Conservation (phyloP, 2,797 vertebrate species). For the Babyrousa celebensis region DNA sequence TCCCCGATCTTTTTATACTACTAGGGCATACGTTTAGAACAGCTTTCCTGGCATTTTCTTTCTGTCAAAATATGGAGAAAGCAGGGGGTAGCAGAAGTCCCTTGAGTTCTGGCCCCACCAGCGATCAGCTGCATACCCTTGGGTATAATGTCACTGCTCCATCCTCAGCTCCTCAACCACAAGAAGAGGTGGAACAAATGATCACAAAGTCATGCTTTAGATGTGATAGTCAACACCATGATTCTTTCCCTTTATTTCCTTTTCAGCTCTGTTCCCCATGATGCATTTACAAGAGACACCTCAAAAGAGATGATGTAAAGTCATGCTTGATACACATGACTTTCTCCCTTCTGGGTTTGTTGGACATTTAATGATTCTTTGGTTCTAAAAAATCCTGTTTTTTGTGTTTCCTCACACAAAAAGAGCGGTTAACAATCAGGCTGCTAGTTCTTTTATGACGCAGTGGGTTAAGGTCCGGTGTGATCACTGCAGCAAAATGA, state of each 20-base stretch:
- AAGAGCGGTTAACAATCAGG: not conserved
- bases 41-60: not conserved
- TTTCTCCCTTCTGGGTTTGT: slow-evolving; percentile 29
- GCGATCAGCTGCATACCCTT: too few species aligned
- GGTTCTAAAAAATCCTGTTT: not conserved
- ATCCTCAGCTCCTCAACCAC: not conserved
- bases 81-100: not conserved
- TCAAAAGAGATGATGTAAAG: not conserved
- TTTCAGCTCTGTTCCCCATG: not conserved
- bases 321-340: not conserved
- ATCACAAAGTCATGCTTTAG: not conserved
- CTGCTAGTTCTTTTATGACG: too few species aligned
- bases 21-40: not conserved
- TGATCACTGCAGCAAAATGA: too few species aligned
- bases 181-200: not conserved
- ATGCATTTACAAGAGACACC: not conserved
- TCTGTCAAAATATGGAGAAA: not conserved
- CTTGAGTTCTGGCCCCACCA: not conserved
- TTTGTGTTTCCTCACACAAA: not conserved
- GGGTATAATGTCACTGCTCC: not conserved
- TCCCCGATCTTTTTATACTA: not conserved
- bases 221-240: not conserved
- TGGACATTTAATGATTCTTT: not conserved
- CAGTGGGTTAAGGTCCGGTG: too few species aligned
- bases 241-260: not conserved